These are phyloP conservation scores for Pseudorasbora parva DNA, from an alignment of 2,113 vertebrate genomes.

Conservation along the genomic window DNA sequence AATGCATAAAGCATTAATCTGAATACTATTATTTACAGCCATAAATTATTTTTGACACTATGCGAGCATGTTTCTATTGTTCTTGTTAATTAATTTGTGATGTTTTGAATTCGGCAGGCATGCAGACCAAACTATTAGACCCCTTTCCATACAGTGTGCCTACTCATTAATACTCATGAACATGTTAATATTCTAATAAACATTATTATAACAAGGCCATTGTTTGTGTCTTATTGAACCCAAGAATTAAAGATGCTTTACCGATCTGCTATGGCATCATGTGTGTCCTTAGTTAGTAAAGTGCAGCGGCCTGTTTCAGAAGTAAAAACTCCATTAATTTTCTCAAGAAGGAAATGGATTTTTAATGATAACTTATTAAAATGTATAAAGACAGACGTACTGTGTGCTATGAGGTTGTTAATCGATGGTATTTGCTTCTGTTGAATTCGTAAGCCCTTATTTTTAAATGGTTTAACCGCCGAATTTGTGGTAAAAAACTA, in stretches of 20 bases:
- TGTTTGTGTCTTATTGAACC: constrained; percentile 27
- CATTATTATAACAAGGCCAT: constrained; percentile 28
- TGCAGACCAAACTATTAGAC: constrained; percentile 59
- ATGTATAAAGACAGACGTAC: too few species aligned
- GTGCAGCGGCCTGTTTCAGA: too few species aligned
- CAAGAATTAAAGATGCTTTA: not conserved
- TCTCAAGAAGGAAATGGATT: too few species aligned
- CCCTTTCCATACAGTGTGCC: constrained; percentile 67
- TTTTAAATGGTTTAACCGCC: too few species aligned
- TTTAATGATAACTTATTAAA: too few species aligned
- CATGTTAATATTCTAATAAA: constrained; percentile 61
- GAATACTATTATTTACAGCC: constrained; percentile 17
- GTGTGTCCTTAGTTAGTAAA: not conserved
- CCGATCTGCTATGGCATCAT: not conserved
- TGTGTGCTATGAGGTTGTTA: too few species aligned
- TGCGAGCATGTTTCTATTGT: constrained; percentile 59
- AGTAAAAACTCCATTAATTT: too few species aligned
- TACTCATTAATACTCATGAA: constrained; percentile 68
- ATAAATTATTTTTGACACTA: constrained; percentile 47
- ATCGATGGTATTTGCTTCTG: too few species aligned
- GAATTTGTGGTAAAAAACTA: too few species aligned
- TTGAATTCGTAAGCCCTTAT: too few species aligned
- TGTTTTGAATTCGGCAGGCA: constrained; percentile 64
- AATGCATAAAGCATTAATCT: constrained; percentile 7
- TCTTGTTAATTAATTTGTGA: constrained; percentile 48